Conservation (phyloP, 1,140 invertebrate genomes). For the Neodiprion virginianus region DNA sequence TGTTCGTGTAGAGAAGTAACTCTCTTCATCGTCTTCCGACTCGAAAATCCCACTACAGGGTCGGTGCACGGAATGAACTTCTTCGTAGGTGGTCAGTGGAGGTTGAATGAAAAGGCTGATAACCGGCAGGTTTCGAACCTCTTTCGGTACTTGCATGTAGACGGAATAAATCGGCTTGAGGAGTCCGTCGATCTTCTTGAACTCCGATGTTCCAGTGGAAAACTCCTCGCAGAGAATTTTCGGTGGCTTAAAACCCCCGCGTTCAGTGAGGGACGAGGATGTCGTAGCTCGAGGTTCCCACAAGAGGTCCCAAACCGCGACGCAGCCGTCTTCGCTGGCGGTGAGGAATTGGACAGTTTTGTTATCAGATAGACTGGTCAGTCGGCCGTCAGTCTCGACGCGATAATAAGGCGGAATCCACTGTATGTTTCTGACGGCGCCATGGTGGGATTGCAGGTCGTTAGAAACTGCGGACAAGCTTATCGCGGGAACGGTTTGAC, state of each 20-base stretch:
- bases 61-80: neutral
- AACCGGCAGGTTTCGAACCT: conserved; percentile 21
- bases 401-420: conserved; percentile 70
- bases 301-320: conserved; percentile 72
- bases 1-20: neutral
- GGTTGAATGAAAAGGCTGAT: conserved; percentile 28
- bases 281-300: conserved; percentile 21
- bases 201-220: conserved; percentile 63
- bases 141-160: conserved; percentile 25
- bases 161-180: conserved; percentile 65
- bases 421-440: conserved; percentile 65
- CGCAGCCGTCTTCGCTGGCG: conserved; percentile 67
- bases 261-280: conserved; percentile 49
- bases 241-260: neutral
- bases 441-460: conserved; percentile 65
- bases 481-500: conserved; percentile 54
- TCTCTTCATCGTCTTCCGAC: neutral
- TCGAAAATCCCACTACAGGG: neutral
- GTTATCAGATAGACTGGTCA: conserved; percentile 39
- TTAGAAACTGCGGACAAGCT: conserved; percentile 65
- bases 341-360: conserved; percentile 69
- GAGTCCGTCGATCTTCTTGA: conserved; percentile 61
- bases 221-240: neutral
- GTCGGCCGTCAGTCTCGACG: conserved; percentile 65
- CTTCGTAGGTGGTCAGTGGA: neutral